Base-by-base conservation (phyloP, 2,888 invertebrate genomes). In the Catonia carolina region DNA sequence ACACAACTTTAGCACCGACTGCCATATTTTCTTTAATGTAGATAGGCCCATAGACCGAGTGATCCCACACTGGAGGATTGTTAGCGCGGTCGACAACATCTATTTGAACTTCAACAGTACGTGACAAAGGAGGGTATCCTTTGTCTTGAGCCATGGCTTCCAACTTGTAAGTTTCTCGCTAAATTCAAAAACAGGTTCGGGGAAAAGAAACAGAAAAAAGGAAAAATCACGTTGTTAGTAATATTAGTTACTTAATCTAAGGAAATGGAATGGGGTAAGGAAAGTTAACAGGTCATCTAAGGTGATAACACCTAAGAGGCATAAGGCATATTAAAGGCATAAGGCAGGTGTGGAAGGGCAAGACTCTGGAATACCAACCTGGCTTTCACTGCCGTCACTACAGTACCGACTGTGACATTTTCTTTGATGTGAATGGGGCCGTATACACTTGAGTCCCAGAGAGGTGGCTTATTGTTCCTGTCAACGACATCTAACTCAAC, bases 371-470 rank as follows among this genome's bases (percentile, higher is more conserved):
- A 59, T 68, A 68, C 67, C 62, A 68, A 68, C 93, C 93, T 92
- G 83, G 94, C 94, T 87, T 93, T 93, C 80, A 94, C 89, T 81
- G 91, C 88, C 82, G 92, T 92, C 84, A 94, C 92, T 85, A 90
- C 89, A 80, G 92, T 92, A 85, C 94, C 93, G 84, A 94, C 91
- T 85, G 92, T 92, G 85, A 93, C 91, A 89, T 94, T 94, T 88
- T 95, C 94, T 84, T 87, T 89, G 85, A 94, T 90, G 86, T 89
- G 88, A 83, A 91, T 91, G 82, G 93, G 93, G 82, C 94, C 92
- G 84, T 94, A 93, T 81, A 90, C 84, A 80, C 84, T 85, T 80
- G 84, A 84, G 82, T 90, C 93, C 94, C 92, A 95, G 78, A 90
- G 86, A 78, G 91, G 94, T 78, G 89, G 95, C 85, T 92, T 95